Base-by-base conservation (phyloP, 1,140 invertebrate genomes). In the Cotesia glomerata region DNA sequence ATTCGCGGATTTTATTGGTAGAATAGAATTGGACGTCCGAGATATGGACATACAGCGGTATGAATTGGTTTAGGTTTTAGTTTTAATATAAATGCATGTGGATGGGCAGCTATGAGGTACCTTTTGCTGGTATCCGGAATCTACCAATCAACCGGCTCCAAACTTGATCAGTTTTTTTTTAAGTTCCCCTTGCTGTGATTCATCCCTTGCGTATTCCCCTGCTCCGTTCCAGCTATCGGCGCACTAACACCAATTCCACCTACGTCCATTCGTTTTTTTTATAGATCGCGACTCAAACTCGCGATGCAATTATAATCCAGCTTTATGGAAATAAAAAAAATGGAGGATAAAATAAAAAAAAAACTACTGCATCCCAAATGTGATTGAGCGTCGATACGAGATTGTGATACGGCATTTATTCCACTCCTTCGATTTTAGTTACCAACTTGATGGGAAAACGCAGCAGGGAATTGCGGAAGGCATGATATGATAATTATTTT, bases 241-340 rank as follows among this genome's bases (percentile, higher is more conserved):
- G 52, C 52, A 34, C 58, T 69, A 69, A 61, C 75, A 67, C 54
- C 8, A 14, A 54, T 14, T 14, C 39, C 61, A 51, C 61, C n/a
- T 39, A 69, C 52, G 69, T 66, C 58, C 80, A 80, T 82, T 81
- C 80, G 82, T 85, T 85, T 85, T 85, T 85, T 83, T 86, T 86
- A 80, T 70, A 49, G 39, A 54, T 68, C 39, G 69, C 68, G 65
- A 74, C 80, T 85, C 84, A 82, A 84, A 84, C 84, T 87, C 81
- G 82, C 83, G 84, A 86, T 85, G 85, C 85, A 87, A 86, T 87
- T 87, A 87, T 87, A 87, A 87, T 86, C 84, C 85, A 86, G 84
- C 85, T 87, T 87, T 87, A 86, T 87, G 84, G 84, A 86, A 87
- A 81, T 81, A 81, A 79, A 56, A 56, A 56, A 18, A 18, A n/a